Base-by-base conservation (phyloP, 2,113 vertebrate species). In the Scolopax mira region DNA sequence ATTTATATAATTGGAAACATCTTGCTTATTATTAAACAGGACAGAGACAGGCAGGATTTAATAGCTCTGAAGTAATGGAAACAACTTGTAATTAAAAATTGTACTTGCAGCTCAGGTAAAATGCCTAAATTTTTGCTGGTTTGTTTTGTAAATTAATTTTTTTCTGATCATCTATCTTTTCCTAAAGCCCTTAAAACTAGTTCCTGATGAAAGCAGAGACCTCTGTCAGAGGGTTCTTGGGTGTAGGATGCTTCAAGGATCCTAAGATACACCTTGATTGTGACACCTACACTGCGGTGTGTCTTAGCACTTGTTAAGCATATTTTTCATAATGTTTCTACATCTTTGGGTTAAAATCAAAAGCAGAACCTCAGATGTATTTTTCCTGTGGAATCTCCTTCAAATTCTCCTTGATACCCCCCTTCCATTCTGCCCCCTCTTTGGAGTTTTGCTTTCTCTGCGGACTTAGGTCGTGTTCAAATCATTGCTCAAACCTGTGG, bases 401-500 rank as follows among this genome's bases (percentile, higher is more conserved):
- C 51, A 18, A 8, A 46, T 67, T 51, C 57, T 51, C 39, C 4
- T 1, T 11, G 48, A 37, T n/a, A 5, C 7, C 5, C 21, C 21
- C 4, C 28, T 62, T 66, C n/a, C 31, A 3, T 37, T 55, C 48
- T 54, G 11, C 28, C 37, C 44, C 17, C 1, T 1, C 27, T 33
- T 62, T 12, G 31, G 21, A 42, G 21, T 27, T 81, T 10, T 60
- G 35, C 39, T 46, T 85, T 65, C 64, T 13, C 30, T 18, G 64
- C 64, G 35, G 39, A 13, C 22, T 48, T 21, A 22, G 11, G 27
- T 74, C 37, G 4, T 1, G 13, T 49, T 74, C 60, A 67, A 11
- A 66, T 23, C 46, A 24, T 30, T 11, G 0, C 60, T 49, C 35
- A 62, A 2, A 37, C 18, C 58, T n/a, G 1, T 1, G 1, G 13